phyloP scores from a whole-genome alignment of 2,113 vertebrate genomes.

The Empidonax alnorum region DNA sequence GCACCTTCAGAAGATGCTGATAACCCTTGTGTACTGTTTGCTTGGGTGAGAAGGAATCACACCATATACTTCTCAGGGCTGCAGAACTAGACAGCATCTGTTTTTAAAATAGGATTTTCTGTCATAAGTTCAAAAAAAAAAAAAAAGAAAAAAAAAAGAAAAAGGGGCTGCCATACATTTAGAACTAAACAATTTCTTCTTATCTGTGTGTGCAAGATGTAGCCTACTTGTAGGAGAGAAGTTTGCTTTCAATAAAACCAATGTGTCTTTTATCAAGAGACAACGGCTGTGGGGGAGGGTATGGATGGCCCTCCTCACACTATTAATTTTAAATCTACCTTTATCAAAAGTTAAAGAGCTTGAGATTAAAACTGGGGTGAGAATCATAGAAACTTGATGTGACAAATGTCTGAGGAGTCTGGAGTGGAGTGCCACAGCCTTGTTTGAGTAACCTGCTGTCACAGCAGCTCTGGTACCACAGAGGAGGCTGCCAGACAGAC shows the following conservation, averaged over 20 bases:
- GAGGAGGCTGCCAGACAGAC: neutral
- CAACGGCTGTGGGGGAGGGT: neutral
- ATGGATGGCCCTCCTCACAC: neutral
- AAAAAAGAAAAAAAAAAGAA: neutral
- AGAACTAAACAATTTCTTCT: neutral
- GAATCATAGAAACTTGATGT: neutral
- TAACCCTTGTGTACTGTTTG: neutral
- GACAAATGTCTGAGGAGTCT: neutral
- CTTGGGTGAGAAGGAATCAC: neutral
- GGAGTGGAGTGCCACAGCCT: rapidly evolving
- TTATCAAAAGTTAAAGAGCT: neutral
- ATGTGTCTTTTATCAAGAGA: neutral
- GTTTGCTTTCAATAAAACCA: neutral
- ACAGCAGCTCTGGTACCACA: neutral
- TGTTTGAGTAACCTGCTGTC: neutral
- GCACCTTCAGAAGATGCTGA: neutral
- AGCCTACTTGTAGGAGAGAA: neutral
- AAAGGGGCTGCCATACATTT: neutral
- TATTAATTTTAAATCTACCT: neutral
- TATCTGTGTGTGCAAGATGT: neutral
- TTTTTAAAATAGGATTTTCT: neutral
- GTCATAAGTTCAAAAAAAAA: neutral
- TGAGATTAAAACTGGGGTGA: neutral
- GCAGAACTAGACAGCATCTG: neutral
- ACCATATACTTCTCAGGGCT: neutral